Evolutionary conservation across 2,888 invertebrate species (phyloP).

Genomic region (Temnothorax rugatulus): DNA sequence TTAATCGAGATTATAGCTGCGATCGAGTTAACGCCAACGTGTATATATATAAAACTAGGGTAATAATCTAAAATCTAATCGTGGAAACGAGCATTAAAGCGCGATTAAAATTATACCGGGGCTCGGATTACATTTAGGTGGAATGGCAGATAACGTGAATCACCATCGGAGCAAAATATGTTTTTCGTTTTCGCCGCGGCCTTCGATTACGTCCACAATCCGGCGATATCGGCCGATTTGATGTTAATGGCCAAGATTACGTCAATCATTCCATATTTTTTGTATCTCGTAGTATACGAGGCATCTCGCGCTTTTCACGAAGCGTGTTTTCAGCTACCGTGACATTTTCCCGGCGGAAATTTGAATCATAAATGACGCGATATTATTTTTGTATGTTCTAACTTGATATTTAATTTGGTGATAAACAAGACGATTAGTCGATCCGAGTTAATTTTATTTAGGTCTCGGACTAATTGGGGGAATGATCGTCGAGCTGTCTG

Average conservation of each 20-base stretch:
- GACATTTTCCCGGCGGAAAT: not conserved
- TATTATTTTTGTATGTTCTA: not conserved
- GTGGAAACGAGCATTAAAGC: not conserved
- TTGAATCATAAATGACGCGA: too few relatives aligned
- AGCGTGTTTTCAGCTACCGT: not conserved
- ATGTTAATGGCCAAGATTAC: slow-evolving; percentile 25
- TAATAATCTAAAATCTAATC: not conserved
- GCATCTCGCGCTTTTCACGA: not conserved
- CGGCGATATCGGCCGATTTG: slow-evolving; percentile 1
- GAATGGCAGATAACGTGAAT: slow-evolving; percentile 23
- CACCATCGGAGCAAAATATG: slow-evolving; percentile 14
- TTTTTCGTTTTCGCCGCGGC: slow-evolving; percentile 3
- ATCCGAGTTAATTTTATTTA: not conserved
- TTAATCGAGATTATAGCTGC: slow-evolving; percentile 4
- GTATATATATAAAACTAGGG: not conserved
- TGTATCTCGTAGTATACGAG: not conserved
- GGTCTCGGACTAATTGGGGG: not conserved
- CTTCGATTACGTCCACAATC: not conserved
- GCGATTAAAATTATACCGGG: not conserved
- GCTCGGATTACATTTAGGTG: slow-evolving; percentile 6
- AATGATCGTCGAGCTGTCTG: not conserved
- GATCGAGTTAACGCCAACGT: not conserved
- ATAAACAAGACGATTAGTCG: not conserved
- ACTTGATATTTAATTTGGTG: not conserved
- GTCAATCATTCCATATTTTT: not conserved